Base-by-base conservation (phyloP, 1,140 invertebrate species). In the Drosophila jambulina region DNA sequence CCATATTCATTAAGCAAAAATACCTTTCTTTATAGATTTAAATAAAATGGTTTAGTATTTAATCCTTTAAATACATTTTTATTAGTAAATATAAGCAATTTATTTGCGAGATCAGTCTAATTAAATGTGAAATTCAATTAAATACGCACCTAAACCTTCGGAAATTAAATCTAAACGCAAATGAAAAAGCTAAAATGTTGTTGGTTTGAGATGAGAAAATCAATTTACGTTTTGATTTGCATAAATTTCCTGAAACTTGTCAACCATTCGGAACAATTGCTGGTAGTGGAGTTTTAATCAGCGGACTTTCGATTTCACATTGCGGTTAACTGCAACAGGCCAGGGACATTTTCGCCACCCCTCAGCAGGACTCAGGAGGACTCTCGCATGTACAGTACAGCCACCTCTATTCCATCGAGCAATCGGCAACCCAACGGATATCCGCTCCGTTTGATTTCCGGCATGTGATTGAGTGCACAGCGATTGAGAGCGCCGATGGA, bases 381-480 rank as follows among this genome's bases (percentile, higher is more conserved):
- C 51, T 23, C n/a, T 15, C 7, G 4, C 21, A 46, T 54, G 34
- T 49, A 36, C n/a, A 29, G 34, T 49, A 36, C 21, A 21, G 12
- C 21, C 40, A 43, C 74, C 54, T n/a, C 59, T n/a, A 43, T 46
- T 17, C 25, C 68, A 38, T 53, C 25, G 34, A 58, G 61, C 46
- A 76, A 75, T 76, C 63, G 78, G 57, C 42, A 59, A 25, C 51
- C 67, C 57, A 87, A 74, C 83, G 83, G 83, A 87, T 64, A 87
- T 87, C 83, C 84, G 84, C 70, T 80, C 69, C 80, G 84, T 88
- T 86, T 87, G 83, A 87, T 87, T 87, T 87, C 83, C 83, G 83
- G 83, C 83, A 87, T 87, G 83, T 87, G 83, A 87, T 87, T 87
- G 83, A 87, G 83, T 87, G 83, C 76, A 82, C 84, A 78, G 80